These are phyloP conservation scores for Sycophila sp. DNA, from an alignment of 1,140 invertebrate genomes.

Conservation along the genomic window DNA sequence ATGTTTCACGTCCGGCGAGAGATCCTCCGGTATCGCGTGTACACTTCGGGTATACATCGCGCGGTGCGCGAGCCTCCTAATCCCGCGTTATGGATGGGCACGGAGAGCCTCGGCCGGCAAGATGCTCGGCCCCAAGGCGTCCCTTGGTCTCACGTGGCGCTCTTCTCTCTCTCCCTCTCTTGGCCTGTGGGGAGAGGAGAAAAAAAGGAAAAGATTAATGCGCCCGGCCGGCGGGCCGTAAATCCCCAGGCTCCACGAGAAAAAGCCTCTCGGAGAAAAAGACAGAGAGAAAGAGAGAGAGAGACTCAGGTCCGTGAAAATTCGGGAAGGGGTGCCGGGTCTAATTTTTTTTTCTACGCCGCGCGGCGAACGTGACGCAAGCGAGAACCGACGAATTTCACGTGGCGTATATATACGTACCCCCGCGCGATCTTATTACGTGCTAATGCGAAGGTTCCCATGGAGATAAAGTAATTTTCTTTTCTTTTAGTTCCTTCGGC, in stretches of 20 bases:
- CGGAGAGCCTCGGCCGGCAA: no score
- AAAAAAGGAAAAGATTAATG: slow-evolving; percentile 23
- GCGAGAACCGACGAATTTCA: neutral
- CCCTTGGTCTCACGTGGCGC: neutral
- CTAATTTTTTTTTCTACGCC: slow-evolving; percentile 6
- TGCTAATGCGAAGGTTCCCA: slow-evolving; percentile 16
- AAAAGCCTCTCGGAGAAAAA: no score
- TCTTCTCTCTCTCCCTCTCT: neutral
- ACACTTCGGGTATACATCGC: no score
- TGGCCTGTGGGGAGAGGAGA: neutral
- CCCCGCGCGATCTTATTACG: slow-evolving; percentile 1
- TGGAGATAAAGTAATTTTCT: slow-evolving; percentile 4
- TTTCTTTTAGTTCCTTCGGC: neutral
- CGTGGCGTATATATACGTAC: neutral
- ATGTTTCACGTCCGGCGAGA: no score
- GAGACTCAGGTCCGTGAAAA: neutral
- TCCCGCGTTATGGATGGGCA: slow-evolving; percentile 11
- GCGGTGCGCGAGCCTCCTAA: neutral
- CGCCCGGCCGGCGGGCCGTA: neutral
- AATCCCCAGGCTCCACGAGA: no score
- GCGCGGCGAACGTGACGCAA: neutral
- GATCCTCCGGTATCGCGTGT: no score
- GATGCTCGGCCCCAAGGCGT: neutral
- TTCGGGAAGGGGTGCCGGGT: neutral
- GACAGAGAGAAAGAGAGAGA: neutral